phyloP scores from a whole-genome alignment of 2,113 vertebrate species.

The Tyrannus savana region DNA sequence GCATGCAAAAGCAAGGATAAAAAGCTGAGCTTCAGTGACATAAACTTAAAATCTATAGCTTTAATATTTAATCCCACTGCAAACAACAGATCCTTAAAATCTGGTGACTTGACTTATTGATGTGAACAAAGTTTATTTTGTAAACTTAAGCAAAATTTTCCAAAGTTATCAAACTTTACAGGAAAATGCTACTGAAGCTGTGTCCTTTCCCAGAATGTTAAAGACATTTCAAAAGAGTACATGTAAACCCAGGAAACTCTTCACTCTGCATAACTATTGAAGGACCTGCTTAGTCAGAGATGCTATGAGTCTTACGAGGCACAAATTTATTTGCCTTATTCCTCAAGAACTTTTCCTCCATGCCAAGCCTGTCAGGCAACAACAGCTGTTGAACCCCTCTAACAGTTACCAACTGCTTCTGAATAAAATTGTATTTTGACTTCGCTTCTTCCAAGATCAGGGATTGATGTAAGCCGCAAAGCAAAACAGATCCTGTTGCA shows the following conservation, averaged over 20 bases:
- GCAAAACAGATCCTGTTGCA: not conserved
- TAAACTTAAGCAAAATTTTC: not conserved
- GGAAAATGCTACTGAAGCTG: not conserved
- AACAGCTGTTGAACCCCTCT: not conserved
- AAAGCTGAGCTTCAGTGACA: not conserved
- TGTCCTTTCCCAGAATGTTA: not conserved
- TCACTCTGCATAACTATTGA: not conserved
- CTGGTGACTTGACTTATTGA: accelerated
- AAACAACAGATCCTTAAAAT: not conserved
- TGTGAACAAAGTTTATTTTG: not conserved
- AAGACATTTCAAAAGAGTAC: not conserved
- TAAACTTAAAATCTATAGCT: not conserved
- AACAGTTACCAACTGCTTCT: not conserved
- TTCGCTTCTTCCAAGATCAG: not conserved
- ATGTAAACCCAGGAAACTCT: not conserved
- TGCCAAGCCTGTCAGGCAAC: not conserved
- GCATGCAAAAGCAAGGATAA: not conserved
- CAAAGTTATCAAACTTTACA: not conserved
- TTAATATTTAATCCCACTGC: not conserved
- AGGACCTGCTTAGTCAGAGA: not conserved
- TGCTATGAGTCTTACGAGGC: not conserved
- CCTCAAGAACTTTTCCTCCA: not conserved
- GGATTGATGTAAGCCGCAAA: not conserved
- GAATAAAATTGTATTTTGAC: not conserved
- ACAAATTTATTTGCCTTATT: not conserved